phyloP scores from a whole-genome alignment of 2,797 vertebrate genomes.

The Sardinella longiceps region DNA sequence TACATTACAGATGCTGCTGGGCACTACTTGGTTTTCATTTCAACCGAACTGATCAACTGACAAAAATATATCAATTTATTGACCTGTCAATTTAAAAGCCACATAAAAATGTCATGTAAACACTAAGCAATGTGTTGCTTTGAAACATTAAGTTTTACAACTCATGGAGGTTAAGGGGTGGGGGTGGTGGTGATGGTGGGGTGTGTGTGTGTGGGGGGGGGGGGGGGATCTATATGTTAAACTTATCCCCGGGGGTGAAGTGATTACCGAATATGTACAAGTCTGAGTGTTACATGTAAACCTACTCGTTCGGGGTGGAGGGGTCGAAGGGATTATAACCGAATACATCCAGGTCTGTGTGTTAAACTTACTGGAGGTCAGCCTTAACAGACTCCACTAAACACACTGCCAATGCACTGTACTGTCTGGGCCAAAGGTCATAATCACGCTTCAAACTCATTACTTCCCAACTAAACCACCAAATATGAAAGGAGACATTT shows the following conservation, averaged over 20 bases:
- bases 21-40: not conserved
- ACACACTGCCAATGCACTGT: conserved; percentile 70
- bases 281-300: no score
- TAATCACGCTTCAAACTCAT: not conserved
- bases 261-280: no score
- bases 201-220: no score
- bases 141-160: no score
- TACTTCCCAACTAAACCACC: no score
- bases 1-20: not conserved
- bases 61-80: not conserved
- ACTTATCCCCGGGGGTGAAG: no score
- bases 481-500: not conserved
- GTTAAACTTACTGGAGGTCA: conserved; percentile 71
- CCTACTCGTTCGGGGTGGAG: no score
- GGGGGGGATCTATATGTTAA: no score
- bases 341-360: conserved; percentile 65
- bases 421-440: conserved; percentile 45
- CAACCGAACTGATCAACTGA: not conserved
- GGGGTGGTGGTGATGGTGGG: no score
- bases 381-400: conserved; percentile 68
- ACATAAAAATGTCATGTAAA: not conserved
- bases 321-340: no score
- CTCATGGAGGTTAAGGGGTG: no score
- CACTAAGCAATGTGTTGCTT: not conserved
- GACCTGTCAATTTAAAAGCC: not conserved